These are phyloP conservation scores for Mesochorus sp. DNA, from an alignment of 2,888 invertebrate genomes.

Conservation along the genomic window DNA sequence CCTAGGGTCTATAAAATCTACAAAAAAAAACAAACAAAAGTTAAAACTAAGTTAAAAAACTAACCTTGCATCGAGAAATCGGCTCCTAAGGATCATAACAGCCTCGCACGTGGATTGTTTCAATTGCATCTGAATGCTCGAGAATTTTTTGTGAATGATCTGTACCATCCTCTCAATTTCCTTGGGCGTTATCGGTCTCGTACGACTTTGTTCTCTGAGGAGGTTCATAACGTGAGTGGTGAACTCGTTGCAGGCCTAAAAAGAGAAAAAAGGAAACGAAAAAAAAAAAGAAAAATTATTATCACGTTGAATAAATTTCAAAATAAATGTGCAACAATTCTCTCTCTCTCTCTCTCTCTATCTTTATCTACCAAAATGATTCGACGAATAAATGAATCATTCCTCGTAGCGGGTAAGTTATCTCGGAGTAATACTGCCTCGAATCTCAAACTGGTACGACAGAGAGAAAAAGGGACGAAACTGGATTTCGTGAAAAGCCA, in stretches of 20 bases:
- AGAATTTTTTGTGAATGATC: slow-evolving; percentile 99
- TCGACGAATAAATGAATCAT: slow-evolving; percentile 55
- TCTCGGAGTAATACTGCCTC: slow-evolving; percentile 1
- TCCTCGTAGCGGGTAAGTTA: slow-evolving; percentile 12
- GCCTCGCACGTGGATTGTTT: slow-evolving; percentile 99
- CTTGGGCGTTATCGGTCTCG: slow-evolving; percentile 98
- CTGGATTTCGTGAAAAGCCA: slow-evolving; percentile 40
- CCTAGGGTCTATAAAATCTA: too few relatives aligned
- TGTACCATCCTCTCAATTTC: slow-evolving; percentile 99
- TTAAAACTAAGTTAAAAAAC: background rate
- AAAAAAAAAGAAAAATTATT: background rate
- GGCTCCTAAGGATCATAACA: slow-evolving; percentile 98
- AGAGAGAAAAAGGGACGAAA: slow-evolving; percentile 7
- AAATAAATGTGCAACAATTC: too few relatives aligned
- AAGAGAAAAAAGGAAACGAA: background rate
- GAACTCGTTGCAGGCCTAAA: slow-evolving; percentile 98
- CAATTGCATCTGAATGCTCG: slow-evolving; percentile 98
- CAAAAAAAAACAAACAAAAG: background rate
- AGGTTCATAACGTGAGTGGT: slow-evolving; percentile 99
- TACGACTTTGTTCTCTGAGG: slow-evolving; percentile 97
- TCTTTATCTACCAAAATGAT: too few relatives aligned
- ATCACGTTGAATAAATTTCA: background rate
- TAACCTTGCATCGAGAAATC: slow-evolving; percentile 88
- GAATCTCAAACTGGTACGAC: slow-evolving; percentile 5
- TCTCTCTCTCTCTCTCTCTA: too few relatives aligned